A percentile compares a stretch with the other conserved stretches of the same genome.
Conservation (phyloP, 2,113 vertebrate species). For the Ornithorhynchus anatinus region DNA sequence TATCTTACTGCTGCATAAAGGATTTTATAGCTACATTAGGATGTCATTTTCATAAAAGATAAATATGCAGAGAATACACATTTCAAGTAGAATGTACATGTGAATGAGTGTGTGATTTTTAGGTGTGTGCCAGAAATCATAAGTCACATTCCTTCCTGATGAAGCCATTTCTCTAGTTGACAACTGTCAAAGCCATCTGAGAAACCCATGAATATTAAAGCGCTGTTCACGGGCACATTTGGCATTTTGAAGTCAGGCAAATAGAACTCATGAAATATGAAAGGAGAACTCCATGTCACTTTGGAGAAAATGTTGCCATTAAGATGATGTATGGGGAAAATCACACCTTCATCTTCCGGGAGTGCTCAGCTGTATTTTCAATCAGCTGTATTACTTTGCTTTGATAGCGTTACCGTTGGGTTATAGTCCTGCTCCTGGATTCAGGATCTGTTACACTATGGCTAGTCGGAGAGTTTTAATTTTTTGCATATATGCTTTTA, state of each 20-base stretch:
- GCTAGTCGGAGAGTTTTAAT: constrained; percentile 28
- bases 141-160: constrained; percentile 66
- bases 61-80: neutral
- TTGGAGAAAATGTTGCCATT: constrained; percentile 74
- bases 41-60: constrained; percentile 24
- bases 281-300: constrained; percentile 66
- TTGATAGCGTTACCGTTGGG: constrained; percentile 54
- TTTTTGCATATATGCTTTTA: constrained; percentile 24
- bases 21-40: neutral
- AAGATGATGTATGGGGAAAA: constrained; percentile 72
- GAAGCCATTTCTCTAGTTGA: constrained; percentile 76
- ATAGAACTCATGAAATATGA: constrained; percentile 82
- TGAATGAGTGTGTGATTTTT: constrained; percentile 36
- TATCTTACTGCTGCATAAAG: neutral
- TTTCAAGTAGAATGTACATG: constrained; percentile 38
- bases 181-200: constrained; percentile 71
- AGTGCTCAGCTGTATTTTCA: constrained; percentile 61
- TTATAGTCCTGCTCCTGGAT: constrained; percentile 23
- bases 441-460: constrained; percentile 31
- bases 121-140: constrained; percentile 50
- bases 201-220: constrained; percentile 79
- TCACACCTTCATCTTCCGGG: constrained; percentile 70
- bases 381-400: constrained; percentile 57
- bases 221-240: constrained; percentile 68
- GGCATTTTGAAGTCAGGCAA: constrained; percentile 76